Evolutionary conservation across 1,140 invertebrate genomes (phyloP).

Genomic region (Lutraria rhynchaena): DNA sequence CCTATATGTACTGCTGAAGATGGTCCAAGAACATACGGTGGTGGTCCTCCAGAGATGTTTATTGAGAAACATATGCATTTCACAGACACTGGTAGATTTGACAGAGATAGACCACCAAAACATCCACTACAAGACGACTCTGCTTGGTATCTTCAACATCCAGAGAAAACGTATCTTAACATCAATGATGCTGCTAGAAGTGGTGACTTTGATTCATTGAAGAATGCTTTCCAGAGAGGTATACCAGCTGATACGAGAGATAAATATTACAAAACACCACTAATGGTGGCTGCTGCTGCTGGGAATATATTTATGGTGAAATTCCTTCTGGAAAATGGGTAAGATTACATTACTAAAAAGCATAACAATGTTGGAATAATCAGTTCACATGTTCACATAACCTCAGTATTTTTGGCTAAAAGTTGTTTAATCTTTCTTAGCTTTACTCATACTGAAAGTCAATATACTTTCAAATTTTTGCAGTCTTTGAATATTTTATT

Average conservation of each 20-base stretch:
- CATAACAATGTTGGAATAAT: too few relatives aligned
- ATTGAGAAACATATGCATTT: constrained; percentile 79
- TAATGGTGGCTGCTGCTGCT: constrained; percentile 79
- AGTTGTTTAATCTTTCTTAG: too few relatives aligned
- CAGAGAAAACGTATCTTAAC: constrained; percentile 80
- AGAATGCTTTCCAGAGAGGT: constrained; percentile 76
- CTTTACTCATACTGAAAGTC: too few relatives aligned
- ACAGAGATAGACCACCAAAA: constrained; percentile 79
- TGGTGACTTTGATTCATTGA: constrained; percentile 79
- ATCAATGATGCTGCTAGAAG: constrained; percentile 80
- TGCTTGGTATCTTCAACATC: constrained; percentile 81
- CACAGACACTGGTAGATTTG: constrained; percentile 81
- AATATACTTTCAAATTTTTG: too few relatives aligned
- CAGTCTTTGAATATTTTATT: too few relatives aligned
- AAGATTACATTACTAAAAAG: constrained; percentile 31
- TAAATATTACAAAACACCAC: constrained; percentile 82
- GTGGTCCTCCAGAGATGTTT: constrained; percentile 79
- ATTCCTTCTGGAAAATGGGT: constrained; percentile 81
- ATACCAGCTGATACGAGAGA: constrained; percentile 80
- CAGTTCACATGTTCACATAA: too few relatives aligned
- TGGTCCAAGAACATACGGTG: constrained; percentile 76
- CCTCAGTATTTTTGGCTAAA: too few relatives aligned
- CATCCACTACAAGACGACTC: constrained; percentile 82
- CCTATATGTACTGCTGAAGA: constrained; percentile 80
- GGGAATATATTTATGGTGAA: constrained; percentile 80